These are phyloP conservation scores for Tokudaia tokunoshimensis DNA, from an alignment of 2,797 vertebrate species.

Conservation along the genomic window DNA sequence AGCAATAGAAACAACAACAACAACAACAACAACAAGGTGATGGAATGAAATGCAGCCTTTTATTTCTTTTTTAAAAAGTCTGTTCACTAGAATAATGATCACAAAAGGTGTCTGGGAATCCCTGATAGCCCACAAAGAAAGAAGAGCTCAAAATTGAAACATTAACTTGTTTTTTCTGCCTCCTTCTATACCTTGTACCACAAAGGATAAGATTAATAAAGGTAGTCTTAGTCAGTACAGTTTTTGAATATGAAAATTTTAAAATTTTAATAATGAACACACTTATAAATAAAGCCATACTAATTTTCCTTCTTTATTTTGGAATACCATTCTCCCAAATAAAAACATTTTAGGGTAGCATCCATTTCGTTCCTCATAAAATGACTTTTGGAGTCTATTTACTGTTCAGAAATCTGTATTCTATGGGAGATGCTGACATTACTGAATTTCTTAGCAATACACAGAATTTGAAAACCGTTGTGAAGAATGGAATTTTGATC, in stretches of 20 bases:
- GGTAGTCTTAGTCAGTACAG: background rate
- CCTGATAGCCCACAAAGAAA: background rate
- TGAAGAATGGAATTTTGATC: background rate
- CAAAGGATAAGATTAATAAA: background rate
- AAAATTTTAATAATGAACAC: background rate
- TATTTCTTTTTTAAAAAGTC: background rate
- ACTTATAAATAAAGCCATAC: conserved; percentile 21
- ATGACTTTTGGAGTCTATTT: conserved; percentile 34
- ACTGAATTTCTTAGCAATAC: background rate
- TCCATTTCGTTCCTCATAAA: conserved; percentile 46
- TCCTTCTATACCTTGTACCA: background rate
- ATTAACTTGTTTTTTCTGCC: background rate
- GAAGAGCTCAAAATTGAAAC: background rate
- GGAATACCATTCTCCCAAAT: background rate
- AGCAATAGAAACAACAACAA: no score
- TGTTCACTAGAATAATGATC: conserved; percentile 6
- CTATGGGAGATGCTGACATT: background rate
- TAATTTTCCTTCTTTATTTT: conserved; percentile 33
- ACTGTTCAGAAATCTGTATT: background rate
- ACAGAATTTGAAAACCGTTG: background rate
- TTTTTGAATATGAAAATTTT: background rate
- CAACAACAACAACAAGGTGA: background rate
- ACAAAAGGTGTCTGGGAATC: background rate
- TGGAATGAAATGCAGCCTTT: background rate
- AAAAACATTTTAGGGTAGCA: conserved; percentile 26